A percentile compares a stretch with the other conserved stretches of the same genome.
Evolutionary conservation across 64 coral and sea anemone species (phyloP).

Genomic region (Porites australiensis): DNA sequence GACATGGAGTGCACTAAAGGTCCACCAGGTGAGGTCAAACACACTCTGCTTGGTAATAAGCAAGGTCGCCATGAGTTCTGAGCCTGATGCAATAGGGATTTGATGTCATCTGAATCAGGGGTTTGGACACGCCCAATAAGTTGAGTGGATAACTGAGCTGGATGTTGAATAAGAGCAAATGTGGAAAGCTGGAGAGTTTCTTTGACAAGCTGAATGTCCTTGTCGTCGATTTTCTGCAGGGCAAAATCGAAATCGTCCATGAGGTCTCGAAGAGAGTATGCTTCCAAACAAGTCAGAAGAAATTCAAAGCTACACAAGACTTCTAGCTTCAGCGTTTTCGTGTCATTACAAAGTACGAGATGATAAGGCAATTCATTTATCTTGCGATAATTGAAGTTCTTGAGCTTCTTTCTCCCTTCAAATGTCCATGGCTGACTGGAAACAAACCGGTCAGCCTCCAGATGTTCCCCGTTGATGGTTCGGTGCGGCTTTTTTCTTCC

Average conservation of each 20-base stretch:
- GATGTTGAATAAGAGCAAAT: constrained; percentile 76
- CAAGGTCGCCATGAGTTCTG: constrained; percentile 19
- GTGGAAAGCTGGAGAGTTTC: constrained; percentile 89
- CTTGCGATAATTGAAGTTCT: constrained; percentile 65
- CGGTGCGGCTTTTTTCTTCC: constrained; percentile 69
- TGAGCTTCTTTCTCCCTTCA: constrained; percentile 22
- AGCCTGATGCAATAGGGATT: constrained; percentile 40
- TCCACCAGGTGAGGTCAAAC: constrained; percentile 86
- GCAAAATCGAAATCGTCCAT: constrained; percentile 87
- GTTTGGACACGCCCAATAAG: constrained; percentile 60
- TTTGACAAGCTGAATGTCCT: constrained; percentile 80
- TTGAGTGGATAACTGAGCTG: constrained; percentile 74
- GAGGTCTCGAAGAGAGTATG: constrained; percentile 73
- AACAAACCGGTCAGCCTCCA: constrained; percentile 53
- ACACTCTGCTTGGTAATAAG: constrained; percentile 62
- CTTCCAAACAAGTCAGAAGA: constrained; percentile 40
- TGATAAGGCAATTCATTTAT: constrained; percentile 71
- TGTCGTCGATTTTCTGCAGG: constrained; percentile 48
- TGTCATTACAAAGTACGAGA: constrained; percentile 16
- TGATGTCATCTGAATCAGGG: constrained; percentile 8
- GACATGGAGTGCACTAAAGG: constrained; percentile 85
- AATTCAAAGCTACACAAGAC: constrained; percentile 64
- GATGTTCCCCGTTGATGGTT: neutral
- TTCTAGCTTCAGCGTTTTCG: constrained; percentile 46
- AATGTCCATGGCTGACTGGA: constrained; percentile 56